Conservation (phyloP, 64 coral and sea anemone species). For the Pachyseris speciosa region DNA sequence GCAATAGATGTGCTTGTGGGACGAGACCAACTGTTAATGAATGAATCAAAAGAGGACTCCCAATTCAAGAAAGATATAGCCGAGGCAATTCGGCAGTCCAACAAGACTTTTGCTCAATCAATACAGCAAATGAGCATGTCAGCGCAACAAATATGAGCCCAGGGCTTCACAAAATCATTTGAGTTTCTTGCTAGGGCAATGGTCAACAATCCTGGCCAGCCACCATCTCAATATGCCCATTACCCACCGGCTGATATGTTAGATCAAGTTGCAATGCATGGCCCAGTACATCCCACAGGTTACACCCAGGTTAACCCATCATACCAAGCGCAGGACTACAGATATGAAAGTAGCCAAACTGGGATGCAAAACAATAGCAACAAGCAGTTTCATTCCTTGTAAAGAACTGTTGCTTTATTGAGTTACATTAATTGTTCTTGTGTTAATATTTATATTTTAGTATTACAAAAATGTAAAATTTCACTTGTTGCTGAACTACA, state of each 20-base stretch:
- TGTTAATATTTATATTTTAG: too few relatives aligned
- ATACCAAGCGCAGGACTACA: not conserved
- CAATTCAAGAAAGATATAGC: too few relatives aligned
- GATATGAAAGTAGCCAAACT: not conserved
- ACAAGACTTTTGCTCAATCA: too few relatives aligned
- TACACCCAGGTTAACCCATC: not conserved
- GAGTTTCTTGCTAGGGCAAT: not conserved
- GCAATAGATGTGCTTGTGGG: too few relatives aligned
- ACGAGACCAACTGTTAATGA: too few relatives aligned
- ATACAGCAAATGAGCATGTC: too few relatives aligned
- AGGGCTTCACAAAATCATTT: too few relatives aligned
- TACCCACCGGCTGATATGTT: not conserved
- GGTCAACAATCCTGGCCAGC: not conserved
- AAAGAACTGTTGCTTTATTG: not conserved
- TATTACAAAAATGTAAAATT: too few relatives aligned
- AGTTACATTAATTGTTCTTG: not conserved
- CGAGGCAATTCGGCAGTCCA: too few relatives aligned
- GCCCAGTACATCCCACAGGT: not conserved
- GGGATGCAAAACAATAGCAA: not conserved
- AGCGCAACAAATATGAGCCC: too few relatives aligned
- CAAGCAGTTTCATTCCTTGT: not conserved
- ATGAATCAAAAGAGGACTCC: too few relatives aligned
- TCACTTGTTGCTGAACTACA: too few relatives aligned
- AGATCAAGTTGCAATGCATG: not conserved
- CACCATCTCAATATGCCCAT: not conserved